Evolutionary conservation across 2,888 invertebrate species (phyloP).

Genomic region (Epicampocera succincta): DNA sequence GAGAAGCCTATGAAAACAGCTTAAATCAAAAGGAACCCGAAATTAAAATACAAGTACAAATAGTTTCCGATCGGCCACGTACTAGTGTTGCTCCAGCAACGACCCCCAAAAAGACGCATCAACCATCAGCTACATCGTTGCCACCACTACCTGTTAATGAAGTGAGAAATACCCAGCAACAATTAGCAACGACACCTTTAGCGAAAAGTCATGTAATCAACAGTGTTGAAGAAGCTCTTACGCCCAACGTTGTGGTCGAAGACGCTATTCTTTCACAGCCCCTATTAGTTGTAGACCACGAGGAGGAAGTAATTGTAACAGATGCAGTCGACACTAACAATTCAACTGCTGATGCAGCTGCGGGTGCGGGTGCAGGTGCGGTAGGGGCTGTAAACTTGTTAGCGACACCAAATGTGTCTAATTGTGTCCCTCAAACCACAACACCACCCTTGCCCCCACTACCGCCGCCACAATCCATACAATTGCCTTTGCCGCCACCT

Average conservation of each 20-base stretch:
- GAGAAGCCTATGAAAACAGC: slow-evolving; percentile 78
- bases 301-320: slow-evolving; percentile 78
- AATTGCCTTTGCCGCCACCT: slow-evolving; percentile 74
- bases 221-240: slow-evolving; percentile 58
- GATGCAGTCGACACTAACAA: slow-evolving; percentile 73
- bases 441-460: slow-evolving; percentile 72
- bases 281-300: slow-evolving; percentile 78
- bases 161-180: neutral
- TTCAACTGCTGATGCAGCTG: slow-evolving; percentile 29
- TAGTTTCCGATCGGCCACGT: slow-evolving; percentile 77
- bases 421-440: slow-evolving; percentile 66
- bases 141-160: neutral
- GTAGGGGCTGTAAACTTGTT: slow-evolving; percentile 49
- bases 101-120: slow-evolving; percentile 25
- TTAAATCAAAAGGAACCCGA: slow-evolving; percentile 81
- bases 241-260: slow-evolving; percentile 39
- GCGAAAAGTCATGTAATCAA: slow-evolving; percentile 46
- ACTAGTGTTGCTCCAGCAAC: slow-evolving; percentile 68
- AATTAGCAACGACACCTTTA: neutral
- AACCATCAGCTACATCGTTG: neutral
- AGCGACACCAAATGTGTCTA: slow-evolving; percentile 48
- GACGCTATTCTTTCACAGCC: slow-evolving; percentile 74
- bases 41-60: slow-evolving; percentile 81
- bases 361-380: slow-evolving; percentile 54
- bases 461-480: slow-evolving; percentile 70